A percentile compares a stretch with the other conserved stretches of the same genome.
These are phyloP conservation scores for Suillia variegata DNA, from an alignment of 2,888 invertebrate species.

Conservation along the genomic window DNA sequence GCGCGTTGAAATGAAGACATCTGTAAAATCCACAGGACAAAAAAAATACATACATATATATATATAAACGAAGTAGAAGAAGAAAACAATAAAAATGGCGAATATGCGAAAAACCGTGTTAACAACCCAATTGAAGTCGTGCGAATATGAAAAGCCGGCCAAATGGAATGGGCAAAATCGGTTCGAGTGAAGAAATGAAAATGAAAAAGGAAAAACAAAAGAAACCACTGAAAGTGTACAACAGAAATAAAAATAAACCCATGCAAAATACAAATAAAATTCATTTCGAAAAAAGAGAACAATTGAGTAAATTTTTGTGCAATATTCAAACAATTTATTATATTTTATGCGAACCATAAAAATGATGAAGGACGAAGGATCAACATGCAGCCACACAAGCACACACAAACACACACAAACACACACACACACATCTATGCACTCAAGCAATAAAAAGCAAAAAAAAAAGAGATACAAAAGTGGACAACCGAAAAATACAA, in stretches of 20 bases:
- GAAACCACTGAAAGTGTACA: too few relatives aligned
- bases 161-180: conserved; percentile 4
- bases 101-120: conserved; percentile 16
- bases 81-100: conserved; percentile 12
- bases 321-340: conserved; percentile 38
- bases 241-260: not conserved
- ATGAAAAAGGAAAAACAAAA: too few relatives aligned
- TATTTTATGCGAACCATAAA: conserved; percentile 32
- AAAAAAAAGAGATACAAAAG: too few relatives aligned
- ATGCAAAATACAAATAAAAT: conserved; percentile 9
- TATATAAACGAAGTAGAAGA: too few relatives aligned
- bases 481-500: too few relatives aligned
- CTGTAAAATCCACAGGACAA: conserved; percentile 32
- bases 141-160: conserved; percentile 1
- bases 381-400: not conserved
- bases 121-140: conserved; percentile 20
- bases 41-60: conserved; percentile 11
- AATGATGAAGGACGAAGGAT: conserved; percentile 31
- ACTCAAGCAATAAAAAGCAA: too few relatives aligned
- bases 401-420: not conserved
- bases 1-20: conserved; percentile 40
- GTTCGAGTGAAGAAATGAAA: too few relatives aligned
- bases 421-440: not conserved
- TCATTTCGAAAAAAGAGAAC: conserved; percentile 23
- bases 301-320: conserved; percentile 32